A percentile compares a stretch with the other conserved stretches of the same genome.
phyloP scores from a whole-genome alignment of 2,797 vertebrate species.

The Simalia tracyae region DNA sequence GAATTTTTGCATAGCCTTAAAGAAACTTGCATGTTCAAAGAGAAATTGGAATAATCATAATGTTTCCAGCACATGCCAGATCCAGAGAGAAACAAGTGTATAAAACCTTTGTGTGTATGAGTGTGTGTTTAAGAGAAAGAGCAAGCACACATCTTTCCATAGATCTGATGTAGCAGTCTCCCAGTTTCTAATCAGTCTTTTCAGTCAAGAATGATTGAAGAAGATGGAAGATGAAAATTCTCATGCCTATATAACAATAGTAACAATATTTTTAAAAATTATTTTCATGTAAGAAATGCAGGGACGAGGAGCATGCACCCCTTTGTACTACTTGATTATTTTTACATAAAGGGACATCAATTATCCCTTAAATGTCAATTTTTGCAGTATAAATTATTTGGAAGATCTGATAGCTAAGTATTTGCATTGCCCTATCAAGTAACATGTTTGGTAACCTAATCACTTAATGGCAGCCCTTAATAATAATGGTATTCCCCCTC shows the following conservation, averaged over 20 bases:
- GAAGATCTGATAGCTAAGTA: background rate
- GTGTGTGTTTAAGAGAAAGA: background rate
- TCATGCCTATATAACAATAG: background rate
- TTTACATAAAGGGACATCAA: background rate
- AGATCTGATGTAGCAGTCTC: background rate
- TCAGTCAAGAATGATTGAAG: background rate
- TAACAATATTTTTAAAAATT: background rate
- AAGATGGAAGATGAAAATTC: background rate
- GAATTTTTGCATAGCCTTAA: background rate
- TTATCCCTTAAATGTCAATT: background rate
- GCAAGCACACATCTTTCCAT: background rate
- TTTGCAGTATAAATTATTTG: background rate
- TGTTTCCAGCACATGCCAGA: background rate
- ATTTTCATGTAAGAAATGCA: background rate
- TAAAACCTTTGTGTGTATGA: background rate
- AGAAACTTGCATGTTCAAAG: background rate
- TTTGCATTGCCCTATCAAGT: background rate
- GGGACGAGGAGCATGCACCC: background rate
- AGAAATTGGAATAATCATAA: background rate
- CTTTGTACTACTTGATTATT: background rate
- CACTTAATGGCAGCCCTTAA: constrained; percentile 5
- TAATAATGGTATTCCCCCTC: background rate
- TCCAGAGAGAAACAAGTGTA: background rate
- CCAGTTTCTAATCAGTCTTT: background rate
- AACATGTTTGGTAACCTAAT: background rate